Evolutionary conservation across 2,888 invertebrate genomes (phyloP), one percentile per base, ranked within the genome.

Genomic region (Cinara cedri): DNA sequence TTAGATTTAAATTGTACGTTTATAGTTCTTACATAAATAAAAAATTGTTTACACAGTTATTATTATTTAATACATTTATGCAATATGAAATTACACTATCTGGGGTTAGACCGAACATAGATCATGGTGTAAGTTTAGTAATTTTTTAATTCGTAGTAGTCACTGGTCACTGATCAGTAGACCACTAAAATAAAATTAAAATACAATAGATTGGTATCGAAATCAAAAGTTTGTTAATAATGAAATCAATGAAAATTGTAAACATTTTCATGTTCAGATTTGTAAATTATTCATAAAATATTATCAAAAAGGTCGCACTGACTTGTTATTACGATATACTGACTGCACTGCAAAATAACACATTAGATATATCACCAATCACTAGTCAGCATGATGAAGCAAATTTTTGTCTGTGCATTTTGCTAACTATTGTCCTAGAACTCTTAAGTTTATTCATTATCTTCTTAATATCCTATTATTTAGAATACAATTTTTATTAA

Each of bases 301-400:
- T 62, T 11, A 21, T 21, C 8, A 62, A 63, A 34, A 42, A n/a
- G 54, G 74, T 54, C 74, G 54, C 74, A 65, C 74, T 62, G 46
- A 13, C 0, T 13, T n/a, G 3, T 46, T 6, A 42, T 24, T 55
- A 55, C 3, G 10, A 46, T 46, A 10, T 3, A 13, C 46, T 54
- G 42, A 44, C 13, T 44, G n/a, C 71, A 55, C 71, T 71, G 71
- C 14, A 70, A 46, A 13, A 13, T 16, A 34, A 4, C 16, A 6
- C 24, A 26, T 60, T 57, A 24, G 14, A 24, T 24, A 24, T 57
- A 26, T 13, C 26, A 26, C n/a, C n/a, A n/a, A n/a, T n/a, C n/a
- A 34, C 11, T 8, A 6, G 42, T 44, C 74, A 75, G 1, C 63
- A 54, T 75, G 74, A 75, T 75, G 54, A 65, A 75, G 63, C 74